phyloP scores from a whole-genome alignment of 2,113 vertebrate species.

The Platichthys flesus region DNA sequence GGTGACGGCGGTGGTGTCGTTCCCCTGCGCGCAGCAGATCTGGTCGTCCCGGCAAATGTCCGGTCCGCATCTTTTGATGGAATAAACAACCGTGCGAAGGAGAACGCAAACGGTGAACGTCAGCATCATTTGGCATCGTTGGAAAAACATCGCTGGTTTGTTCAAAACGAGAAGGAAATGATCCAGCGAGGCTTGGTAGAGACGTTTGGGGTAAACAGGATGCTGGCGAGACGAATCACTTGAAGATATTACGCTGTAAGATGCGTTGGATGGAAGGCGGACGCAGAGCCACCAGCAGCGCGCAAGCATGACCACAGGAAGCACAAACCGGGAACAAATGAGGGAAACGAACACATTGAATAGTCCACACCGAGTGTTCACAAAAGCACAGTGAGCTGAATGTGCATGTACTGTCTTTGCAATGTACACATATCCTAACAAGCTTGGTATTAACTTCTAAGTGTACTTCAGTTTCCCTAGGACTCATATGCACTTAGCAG shows the following conservation, averaged over 20 bases:
- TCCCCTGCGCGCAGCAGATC: conserved; percentile 83
- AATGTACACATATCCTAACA: conserved; percentile 18
- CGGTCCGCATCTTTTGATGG: conserved; percentile 75
- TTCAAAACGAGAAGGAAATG: background rate
- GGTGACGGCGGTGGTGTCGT: conserved; percentile 62
- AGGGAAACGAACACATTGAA: background rate
- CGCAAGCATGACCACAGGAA: background rate
- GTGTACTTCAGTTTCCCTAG: background rate
- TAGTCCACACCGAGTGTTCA: background rate
- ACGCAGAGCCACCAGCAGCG: conserved; percentile 33
- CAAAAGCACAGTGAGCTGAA: background rate
- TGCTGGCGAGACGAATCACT: conserved; percentile 12
- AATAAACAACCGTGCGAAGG: conserved; percentile 26
- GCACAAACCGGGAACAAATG: background rate
- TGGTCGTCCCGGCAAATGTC: conserved; percentile 81
- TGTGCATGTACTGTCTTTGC: background rate
- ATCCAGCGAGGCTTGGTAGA: background rate
- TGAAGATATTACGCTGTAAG: background rate
- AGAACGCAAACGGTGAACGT: conserved; percentile 27
- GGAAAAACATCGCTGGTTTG: conserved; percentile 28
- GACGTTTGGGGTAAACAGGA: background rate
- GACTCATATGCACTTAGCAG: conserved; percentile 53
- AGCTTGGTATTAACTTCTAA: conserved; percentile 5
- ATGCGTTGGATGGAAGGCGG: conserved; percentile 19
- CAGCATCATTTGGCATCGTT: conserved; percentile 9